Evolutionary conservation across 2,888 invertebrate species (phyloP).

Genomic region (Ceriagrion tenellum): DNA sequence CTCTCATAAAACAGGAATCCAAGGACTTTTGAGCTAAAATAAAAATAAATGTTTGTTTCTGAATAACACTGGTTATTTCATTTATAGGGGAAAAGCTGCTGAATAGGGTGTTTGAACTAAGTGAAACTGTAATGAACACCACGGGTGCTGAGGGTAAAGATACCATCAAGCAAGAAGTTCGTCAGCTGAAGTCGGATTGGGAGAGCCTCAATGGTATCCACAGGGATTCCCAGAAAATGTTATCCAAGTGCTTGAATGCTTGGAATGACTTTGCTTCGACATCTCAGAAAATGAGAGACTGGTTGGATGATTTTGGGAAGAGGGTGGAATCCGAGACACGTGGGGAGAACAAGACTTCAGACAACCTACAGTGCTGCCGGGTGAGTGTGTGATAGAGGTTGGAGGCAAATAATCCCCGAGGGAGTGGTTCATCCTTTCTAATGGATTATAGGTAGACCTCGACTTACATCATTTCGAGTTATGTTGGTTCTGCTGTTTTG

Average conservation of each 20-base stretch:
- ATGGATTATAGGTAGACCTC: too few relatives aligned
- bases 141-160: slow-evolving; percentile 92
- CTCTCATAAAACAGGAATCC: too few relatives aligned
- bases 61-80: background rate
- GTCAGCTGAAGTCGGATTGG: slow-evolving; percentile 90
- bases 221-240: slow-evolving; percentile 86
- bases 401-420: background rate
- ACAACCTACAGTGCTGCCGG: slow-evolving; percentile 87
- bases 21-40: too few relatives aligned
- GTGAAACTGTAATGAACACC: slow-evolving; percentile 86
- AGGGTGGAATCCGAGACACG: slow-evolving; percentile 83
- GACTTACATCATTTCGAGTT: too few relatives aligned
- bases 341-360: slow-evolving; percentile 88
- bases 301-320: slow-evolving; percentile 86
- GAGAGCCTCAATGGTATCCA: slow-evolving; percentile 88
- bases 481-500: too few relatives aligned
- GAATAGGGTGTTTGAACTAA: slow-evolving; percentile 86
- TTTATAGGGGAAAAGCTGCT: slow-evolving; percentile 82
- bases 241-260: slow-evolving; percentile 87
- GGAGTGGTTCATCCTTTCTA: background rate
- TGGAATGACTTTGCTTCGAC: slow-evolving; percentile 91
- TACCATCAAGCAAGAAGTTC: slow-evolving; percentile 88
- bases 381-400: slow-evolving; percentile 69
- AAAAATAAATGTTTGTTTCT: background rate
- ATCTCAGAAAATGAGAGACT: slow-evolving; percentile 86